These are phyloP conservation scores for Dendrolimus houi DNA, from an alignment of 2,888 invertebrate species.

Conservation along the genomic window DNA sequence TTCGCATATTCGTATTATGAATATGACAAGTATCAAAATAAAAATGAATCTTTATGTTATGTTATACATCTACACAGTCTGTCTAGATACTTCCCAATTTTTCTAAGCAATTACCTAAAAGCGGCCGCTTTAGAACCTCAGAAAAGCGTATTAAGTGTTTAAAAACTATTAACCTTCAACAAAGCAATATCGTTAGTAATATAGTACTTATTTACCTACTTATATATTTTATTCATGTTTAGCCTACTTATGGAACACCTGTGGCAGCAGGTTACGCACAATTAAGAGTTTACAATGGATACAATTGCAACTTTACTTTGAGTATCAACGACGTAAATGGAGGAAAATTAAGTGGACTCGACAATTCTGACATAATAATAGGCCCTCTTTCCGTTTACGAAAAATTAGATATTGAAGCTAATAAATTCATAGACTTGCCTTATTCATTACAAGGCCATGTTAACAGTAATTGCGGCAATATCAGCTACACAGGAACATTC, in stretches of 20 bases:
- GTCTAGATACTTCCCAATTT: too few species aligned
- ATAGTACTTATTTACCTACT: not conserved
- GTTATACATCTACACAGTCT: too few species aligned
- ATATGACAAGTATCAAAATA: too few species aligned
- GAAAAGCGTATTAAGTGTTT: too few species aligned
- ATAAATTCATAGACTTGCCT: conserved; percentile 30
- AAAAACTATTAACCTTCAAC: too few species aligned
- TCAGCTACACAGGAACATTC: conserved; percentile 33
- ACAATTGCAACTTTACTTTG: conserved; percentile 72
- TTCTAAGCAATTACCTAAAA: too few species aligned
- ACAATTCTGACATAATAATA: conserved; percentile 19
- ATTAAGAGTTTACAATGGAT: conserved; percentile 82
- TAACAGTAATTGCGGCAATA: conserved; percentile 27
- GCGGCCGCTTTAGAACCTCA: too few species aligned
- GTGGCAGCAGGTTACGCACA: conserved; percentile 78
- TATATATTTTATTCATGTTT: conserved; percentile 11
- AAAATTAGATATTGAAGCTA: conserved; percentile 43
- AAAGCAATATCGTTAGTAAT: too few species aligned
- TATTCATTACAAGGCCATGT: conserved; percentile 46
- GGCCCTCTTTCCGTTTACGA: conserved; percentile 59
- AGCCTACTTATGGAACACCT: conserved; percentile 77
- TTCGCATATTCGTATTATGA: too few species aligned
- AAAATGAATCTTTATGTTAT: too few species aligned
- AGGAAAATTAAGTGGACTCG: conserved; percentile 16
- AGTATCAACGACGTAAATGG: conserved; percentile 19